These are phyloP conservation scores for Colius striatus DNA, from an alignment of 2,113 vertebrate species.

Conservation along the genomic window DNA sequence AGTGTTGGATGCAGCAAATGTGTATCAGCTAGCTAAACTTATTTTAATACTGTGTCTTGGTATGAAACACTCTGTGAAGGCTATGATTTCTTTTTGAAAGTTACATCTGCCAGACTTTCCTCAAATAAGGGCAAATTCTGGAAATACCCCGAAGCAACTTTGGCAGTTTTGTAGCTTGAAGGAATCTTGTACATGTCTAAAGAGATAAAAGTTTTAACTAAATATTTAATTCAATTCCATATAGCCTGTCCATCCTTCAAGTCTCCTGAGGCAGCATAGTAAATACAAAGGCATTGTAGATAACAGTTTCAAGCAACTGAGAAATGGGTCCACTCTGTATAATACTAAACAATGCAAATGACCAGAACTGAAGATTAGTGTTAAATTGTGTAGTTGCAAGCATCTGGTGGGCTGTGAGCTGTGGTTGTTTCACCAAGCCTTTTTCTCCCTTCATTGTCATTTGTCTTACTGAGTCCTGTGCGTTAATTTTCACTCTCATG, in stretches of 20 bases:
- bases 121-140: neutral
- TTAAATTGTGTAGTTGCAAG: neutral
- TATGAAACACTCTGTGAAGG: neutral
- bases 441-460: neutral
- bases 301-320: neutral
- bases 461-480: neutral
- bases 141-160: neutral
- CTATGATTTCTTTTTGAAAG: neutral
- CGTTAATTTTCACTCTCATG: neutral
- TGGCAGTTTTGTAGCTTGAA: neutral
- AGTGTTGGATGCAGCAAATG: neutral
- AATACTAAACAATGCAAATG: neutral
- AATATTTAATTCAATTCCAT: neutral
- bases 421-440: neutral
- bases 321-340: neutral
- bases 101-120: neutral
- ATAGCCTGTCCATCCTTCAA: neutral
- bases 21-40: neutral
- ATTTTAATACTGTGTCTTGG: fast-evolving
- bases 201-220: neutral
- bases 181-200: neutral
- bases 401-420: neutral
- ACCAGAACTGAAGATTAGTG: neutral
- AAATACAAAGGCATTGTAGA: neutral
- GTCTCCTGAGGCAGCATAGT: neutral